Conservation (phyloP, 1,140 invertebrate genomes). For the Eupeodes corollae region DNA sequence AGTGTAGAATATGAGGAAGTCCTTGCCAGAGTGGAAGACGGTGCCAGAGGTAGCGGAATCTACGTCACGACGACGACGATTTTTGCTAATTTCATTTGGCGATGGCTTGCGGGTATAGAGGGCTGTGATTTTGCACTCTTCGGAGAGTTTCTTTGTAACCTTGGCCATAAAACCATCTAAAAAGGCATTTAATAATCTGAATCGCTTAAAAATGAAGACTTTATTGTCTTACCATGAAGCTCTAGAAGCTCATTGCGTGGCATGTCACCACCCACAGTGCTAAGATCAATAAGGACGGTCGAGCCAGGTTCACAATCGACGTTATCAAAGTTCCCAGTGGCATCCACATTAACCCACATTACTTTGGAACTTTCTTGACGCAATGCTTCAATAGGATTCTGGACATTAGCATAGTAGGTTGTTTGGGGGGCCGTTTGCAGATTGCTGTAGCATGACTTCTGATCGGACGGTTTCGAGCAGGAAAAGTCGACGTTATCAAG, state of each 20-base stretch:
- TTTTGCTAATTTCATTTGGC: constrained; percentile 14
- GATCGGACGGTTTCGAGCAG: constrained; percentile 16
- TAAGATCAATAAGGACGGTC: constrained; percentile 33
- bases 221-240: constrained; percentile 39
- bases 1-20: constrained; percentile 21
- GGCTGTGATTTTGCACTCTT: constrained; percentile 8
- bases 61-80: constrained; percentile 12
- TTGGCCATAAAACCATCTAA: constrained; percentile 30
- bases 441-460: constrained; percentile 26
- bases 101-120: not conserved
- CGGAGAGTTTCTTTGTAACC: constrained; percentile 17
- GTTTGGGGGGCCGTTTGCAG: constrained; percentile 23
- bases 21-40: constrained; percentile 10
- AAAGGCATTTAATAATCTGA: constrained; percentile 27
- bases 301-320: constrained; percentile 21
- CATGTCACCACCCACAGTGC: constrained; percentile 30
- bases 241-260: constrained; percentile 33
- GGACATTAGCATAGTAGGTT: constrained; percentile 29
- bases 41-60: constrained; percentile 15
- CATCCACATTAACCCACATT: constrained; percentile 22
- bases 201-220: constrained; percentile 21
- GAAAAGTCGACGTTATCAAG: constrained; percentile 25
- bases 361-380: constrained; percentile 14
- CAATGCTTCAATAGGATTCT: constrained; percentile 26
- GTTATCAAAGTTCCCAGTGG: constrained; percentile 17